Conservation (phyloP, 1,140 invertebrate species). For the Penaeus indicus region DNA sequence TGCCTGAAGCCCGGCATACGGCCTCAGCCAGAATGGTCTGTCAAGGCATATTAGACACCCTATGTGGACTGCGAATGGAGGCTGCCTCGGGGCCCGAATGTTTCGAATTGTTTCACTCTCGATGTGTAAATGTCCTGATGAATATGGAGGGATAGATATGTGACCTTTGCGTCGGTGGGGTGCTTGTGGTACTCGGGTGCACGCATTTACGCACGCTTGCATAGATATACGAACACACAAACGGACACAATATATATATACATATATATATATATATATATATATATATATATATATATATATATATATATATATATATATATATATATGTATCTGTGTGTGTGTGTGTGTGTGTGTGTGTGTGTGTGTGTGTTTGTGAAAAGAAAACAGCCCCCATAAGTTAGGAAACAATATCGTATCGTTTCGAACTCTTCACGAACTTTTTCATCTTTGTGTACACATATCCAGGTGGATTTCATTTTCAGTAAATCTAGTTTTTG, state of each 20-base stretch:
- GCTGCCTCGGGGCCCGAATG: background rate
- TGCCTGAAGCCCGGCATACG: background rate
- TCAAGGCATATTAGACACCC: background rate
- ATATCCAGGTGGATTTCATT: too few species aligned
- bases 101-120: background rate
- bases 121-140: background rate
- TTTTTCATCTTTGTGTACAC: too few species aligned
- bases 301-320: background rate
- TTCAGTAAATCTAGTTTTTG: too few species aligned
- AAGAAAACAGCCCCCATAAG: too few species aligned
- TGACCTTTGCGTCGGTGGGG: background rate
- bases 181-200: background rate
- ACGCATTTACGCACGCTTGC: background rate
- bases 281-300: background rate
- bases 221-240: background rate
- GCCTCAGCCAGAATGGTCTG: background rate
- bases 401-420: too few species aligned
- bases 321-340: too few species aligned
- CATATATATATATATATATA: slow-evolving; percentile 2
- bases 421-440: too few species aligned
- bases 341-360: too few species aligned
- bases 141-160: background rate
- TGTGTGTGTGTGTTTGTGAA: too few species aligned
- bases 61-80: background rate
- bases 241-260: background rate